Percentiles rank a stretch among this genome's conserved stretches.
phyloP scores from a whole-genome alignment of 2,888 invertebrate species.

The Lasius fuliginosus region DNA sequence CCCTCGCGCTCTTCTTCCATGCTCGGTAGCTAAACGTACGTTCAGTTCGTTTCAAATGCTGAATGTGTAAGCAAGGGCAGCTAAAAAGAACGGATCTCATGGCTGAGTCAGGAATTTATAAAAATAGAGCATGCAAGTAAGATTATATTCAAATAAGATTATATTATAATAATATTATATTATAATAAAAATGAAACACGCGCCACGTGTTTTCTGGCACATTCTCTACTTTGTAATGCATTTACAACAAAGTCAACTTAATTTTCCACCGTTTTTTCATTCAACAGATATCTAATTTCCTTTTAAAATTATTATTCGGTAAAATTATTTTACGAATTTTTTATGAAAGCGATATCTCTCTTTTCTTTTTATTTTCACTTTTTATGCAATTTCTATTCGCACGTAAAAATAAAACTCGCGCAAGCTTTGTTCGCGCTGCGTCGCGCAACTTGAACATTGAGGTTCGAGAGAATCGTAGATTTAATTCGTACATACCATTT shows the following conservation, averaged over 20 bases:
- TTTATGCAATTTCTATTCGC: not conserved
- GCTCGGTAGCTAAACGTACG: not conserved
- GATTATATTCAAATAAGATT: not conserved
- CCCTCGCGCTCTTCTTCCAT: not conserved
- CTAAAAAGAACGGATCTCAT: slow-evolving; percentile 3
- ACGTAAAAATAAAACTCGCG: not conserved
- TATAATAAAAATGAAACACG: not conserved
- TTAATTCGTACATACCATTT: not conserved
- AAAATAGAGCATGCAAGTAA: not conserved
- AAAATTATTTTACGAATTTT: not conserved
- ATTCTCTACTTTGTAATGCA: not conserved
- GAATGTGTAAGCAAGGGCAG: slow-evolving; percentile 22
- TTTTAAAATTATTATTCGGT: not conserved
- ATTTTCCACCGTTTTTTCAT: not conserved
- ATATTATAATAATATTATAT: not conserved
- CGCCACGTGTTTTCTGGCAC: not conserved
- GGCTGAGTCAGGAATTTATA: not conserved
- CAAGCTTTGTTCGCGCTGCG: not conserved
- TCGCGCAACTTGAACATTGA: not conserved
- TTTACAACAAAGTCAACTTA: not conserved
- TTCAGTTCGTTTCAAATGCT: slow-evolving; percentile 4
- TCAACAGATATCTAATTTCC: not conserved
- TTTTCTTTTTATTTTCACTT: not conserved
- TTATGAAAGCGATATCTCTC: not conserved
- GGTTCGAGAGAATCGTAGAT: not conserved